Evolutionary conservation across 2,113 vertebrate genomes (phyloP), one percentile per base, ranked within the genome.

Genomic region (Erythrocebus patas): DNA sequence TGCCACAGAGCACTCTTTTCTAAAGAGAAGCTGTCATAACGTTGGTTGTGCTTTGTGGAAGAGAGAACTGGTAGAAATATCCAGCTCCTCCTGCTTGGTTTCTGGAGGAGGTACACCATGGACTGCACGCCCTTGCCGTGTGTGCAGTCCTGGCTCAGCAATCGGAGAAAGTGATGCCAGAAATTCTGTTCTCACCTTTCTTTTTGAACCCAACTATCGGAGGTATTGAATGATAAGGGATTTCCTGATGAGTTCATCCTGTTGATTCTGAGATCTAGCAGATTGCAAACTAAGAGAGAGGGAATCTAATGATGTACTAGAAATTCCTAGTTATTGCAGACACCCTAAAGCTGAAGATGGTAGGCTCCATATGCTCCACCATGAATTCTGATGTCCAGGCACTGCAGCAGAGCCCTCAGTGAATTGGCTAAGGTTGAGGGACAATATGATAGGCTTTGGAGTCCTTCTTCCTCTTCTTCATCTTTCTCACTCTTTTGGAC

Each of bases 181-280:
- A 73, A 48, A 72, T 64, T 38, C 81, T 87, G 43, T 43, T 50
- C 80, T 96, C 32, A 9, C 8, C 18, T 57, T 55, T 38, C 40
- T 30, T 78, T 73, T 23, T 87, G 40, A 75, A 84, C 17, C 9
- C 8, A 3, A 32, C 40, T 82, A 23, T 18, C 3, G 5, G 48
- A 84, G 55, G 32, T 61, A 52, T 57, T 84, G 11, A 75, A n/a
- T 20, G 50, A 30, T 2, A 18, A 81, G 20, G 30, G 48, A 38
- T 73, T 57, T 85, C 61, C 57, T 52, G 30, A 68, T 23, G 75
- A n/a, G 55, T 73, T 80, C 73, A 70, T 86, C 17, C 50, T 45
- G 17, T 81, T 61, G 91, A 87, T 40, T 88, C 87, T 78, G 40
- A 61, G 64, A 80, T 76, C 79, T 89, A 48, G 30, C 75, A 87